phyloP scores from a whole-genome alignment of 2,797 vertebrate genomes.

The Falco concolor region DNA sequence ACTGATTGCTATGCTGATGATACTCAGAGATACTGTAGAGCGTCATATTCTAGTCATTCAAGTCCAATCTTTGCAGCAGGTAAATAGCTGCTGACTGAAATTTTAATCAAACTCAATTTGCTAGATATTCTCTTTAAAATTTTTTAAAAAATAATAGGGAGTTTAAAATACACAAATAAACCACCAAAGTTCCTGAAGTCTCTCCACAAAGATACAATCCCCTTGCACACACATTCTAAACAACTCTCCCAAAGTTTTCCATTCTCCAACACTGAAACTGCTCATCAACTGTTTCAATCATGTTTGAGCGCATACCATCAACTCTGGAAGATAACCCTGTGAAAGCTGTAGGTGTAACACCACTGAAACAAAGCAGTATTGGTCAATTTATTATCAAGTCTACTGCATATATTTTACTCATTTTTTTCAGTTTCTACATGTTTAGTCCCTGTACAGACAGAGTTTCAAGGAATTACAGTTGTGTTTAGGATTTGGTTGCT shows the following conservation, averaged over 20 bases:
- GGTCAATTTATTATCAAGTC: not conserved
- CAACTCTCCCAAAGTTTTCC: not conserved
- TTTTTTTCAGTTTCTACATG: not conserved
- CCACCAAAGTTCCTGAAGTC: not conserved
- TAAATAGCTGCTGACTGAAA: not conserved
- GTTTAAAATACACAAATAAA: not conserved
- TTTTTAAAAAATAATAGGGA: not conserved
- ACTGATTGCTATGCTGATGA: not conserved
- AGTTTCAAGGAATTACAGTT: not conserved
- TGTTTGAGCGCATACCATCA: not conserved
- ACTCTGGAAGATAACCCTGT: not conserved
- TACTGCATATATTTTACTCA: not conserved
- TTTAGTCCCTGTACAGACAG: not conserved
- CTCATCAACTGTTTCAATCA: not conserved
- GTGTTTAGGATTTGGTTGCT: not conserved
- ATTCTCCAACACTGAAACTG: not conserved
- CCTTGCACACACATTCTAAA: not conserved
- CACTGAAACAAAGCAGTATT: not conserved
- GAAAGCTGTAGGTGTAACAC: not conserved
- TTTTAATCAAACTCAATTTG: not conserved
- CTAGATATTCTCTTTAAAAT: not conserved
- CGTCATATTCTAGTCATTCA: not conserved
- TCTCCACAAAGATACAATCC: not conserved
- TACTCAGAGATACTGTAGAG: not conserved
- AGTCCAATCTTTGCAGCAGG: not conserved